Conservation (phyloP, 2,888 invertebrate genomes). For the Apotomis betuletana region DNA sequence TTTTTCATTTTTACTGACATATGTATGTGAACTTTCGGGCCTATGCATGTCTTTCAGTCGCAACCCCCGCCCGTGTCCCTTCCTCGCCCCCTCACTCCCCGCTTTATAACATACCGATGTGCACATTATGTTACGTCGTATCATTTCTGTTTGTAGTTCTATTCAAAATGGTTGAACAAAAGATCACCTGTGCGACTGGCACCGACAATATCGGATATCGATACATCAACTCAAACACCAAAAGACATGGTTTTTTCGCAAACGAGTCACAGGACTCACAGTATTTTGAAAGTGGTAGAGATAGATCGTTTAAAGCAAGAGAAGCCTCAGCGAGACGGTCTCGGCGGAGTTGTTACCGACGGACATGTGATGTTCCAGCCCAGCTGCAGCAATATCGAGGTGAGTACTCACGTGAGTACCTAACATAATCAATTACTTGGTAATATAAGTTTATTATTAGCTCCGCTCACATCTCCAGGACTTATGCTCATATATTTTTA, state of each 20-base stretch:
- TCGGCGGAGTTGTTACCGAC: conserved; percentile 71
- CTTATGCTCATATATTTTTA: conserved; percentile 56
- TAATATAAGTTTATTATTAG: conserved; percentile 63
- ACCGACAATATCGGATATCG: conserved; percentile 80
- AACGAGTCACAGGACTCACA: conserved; percentile 79
- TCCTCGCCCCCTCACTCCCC: conserved; percentile 50
- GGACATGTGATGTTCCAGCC: conserved; percentile 61
- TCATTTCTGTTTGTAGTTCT: conserved; percentile 84
- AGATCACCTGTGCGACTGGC: conserved; percentile 81
- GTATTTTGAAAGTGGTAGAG: conserved; percentile 81
- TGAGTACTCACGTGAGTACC: conserved; percentile 76
- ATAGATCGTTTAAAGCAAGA: conserved; percentile 79
- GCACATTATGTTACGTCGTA: conserved; percentile 83
- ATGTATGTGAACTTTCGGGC: conserved; percentile 6
- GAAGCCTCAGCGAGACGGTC: conserved; percentile 73
- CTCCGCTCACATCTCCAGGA: conserved; percentile 48
- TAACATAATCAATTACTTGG: conserved; percentile 53
- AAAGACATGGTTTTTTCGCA: conserved; percentile 83
- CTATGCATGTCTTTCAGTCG: not conserved
- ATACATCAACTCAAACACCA: conserved; percentile 72
- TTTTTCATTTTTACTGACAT: conserved; percentile 30
- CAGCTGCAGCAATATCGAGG: conserved; percentile 73
- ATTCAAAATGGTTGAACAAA: conserved; percentile 84
- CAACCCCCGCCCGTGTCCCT: conserved; percentile 32
- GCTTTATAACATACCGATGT: conserved; percentile 78